Evolutionary conservation across 1,140 invertebrate genomes (phyloP).

Genomic region (Lutraria rhynchaena): DNA sequence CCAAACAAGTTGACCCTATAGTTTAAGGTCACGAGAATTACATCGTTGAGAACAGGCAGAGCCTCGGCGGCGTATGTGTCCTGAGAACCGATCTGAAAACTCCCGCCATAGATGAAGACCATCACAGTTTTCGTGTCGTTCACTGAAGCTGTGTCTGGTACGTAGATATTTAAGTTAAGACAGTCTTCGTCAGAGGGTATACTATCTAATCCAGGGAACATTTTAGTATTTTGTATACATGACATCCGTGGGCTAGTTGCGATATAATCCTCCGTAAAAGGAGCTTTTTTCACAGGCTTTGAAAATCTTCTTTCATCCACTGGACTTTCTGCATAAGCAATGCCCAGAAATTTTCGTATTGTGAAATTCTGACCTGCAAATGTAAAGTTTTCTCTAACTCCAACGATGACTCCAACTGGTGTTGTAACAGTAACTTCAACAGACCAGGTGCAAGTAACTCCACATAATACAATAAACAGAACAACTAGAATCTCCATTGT

Average conservation of each 20-base stretch:
- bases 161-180: conserved; percentile 93
- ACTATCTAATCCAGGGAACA: neutral
- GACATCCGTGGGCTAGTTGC: neutral
- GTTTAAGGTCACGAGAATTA: conserved; percentile 88
- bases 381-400: neutral
- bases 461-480: too few relatives aligned
- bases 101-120: conserved; percentile 95
- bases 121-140: conserved; percentile 88
- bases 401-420: neutral
- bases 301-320: neutral
- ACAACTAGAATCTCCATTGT: too few relatives aligned
- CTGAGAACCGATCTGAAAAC: conserved; percentile 93
- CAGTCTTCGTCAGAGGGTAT: conserved; percentile 90
- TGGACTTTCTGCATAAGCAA: conserved; percentile 29
- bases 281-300: conserved; percentile 9
- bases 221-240: conserved; percentile 5
- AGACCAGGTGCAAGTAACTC: too few relatives aligned
- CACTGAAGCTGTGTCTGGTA: conserved; percentile 83
- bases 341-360: neutral
- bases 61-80: conserved; percentile 94
- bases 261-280: neutral
- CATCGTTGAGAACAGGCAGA: conserved; percentile 88
- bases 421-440: too few relatives aligned
- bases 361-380: conserved; percentile 73
- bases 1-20: conserved; percentile 91